Base-by-base conservation (phyloP, 1,140 invertebrate species). In the Lepidostoma basale region DNA sequence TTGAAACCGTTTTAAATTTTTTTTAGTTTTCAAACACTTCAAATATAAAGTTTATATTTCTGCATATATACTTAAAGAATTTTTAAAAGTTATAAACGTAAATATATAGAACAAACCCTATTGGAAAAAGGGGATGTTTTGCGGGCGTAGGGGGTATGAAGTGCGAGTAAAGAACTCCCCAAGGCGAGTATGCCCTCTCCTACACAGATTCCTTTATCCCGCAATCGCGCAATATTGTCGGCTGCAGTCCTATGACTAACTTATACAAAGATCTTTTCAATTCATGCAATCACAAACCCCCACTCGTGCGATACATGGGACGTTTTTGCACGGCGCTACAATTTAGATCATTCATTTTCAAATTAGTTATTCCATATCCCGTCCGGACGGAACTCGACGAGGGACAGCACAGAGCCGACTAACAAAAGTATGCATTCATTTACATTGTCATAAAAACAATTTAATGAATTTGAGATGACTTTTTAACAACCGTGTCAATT, bases 131-230 rank as follows among this genome's bases (percentile, higher is more conserved):
- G n/a, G n/a, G n/a, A n/a, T n/a, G n/a, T n/a, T n/a, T n/a, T n/a
- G n/a, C n/a, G n/a, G n/a, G n/a, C n/a, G n/a, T n/a, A n/a, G n/a
- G n/a, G n/a, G n/a, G n/a, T n/a, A n/a, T n/a, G n/a, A n/a, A n/a
- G n/a, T n/a, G n/a, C n/a, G n/a, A n/a, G n/a, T n/a, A n/a, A n/a
- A n/a, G 45, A 23, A 33, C 52, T 14, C 52, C 26, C 26, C 18
- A 18, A 20, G 58, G 58, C 58, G 10, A 6, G 28, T 36, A 10
- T 28, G 12, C 22, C 18, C 44, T 2, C 5, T 49, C 20, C 45
- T 49, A 10, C 66, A 56, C 69, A 60, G 64, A 67, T 70, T 70
- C 67, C 59, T 59, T 71, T 67, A 47, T 71, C 45, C 69, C 45
- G 30, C 45, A 60, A 25, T 23, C 54, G 40, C 42, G 20, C 56